These are phyloP conservation scores for Diarsia rubi DNA, from an alignment of 2,888 invertebrate species.

Conservation along the genomic window DNA sequence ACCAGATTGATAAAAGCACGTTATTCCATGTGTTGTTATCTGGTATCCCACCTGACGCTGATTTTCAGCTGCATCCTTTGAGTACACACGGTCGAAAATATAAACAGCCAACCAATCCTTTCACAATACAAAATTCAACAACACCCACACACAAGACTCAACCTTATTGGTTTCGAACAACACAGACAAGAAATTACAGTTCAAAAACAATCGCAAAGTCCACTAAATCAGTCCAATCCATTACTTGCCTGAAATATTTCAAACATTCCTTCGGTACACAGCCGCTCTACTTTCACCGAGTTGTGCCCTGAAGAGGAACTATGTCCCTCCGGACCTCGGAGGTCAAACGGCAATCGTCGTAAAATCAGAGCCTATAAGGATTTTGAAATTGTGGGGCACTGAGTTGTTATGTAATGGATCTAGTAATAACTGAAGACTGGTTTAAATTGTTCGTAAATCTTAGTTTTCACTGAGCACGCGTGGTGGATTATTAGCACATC, in stretches of 20 bases:
- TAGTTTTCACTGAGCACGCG: too few relatives aligned
- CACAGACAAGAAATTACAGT: not conserved
- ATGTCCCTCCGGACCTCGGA: conserved; percentile 12
- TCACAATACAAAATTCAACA: not conserved
- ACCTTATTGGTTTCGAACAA: not conserved
- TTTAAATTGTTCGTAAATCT: too few relatives aligned
- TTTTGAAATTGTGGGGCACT: not conserved
- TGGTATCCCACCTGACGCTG: too few relatives aligned
- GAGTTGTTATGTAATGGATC: conserved; percentile 4
- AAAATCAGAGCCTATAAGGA: conserved; percentile 19
- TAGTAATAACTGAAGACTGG: not conserved
- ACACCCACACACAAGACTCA: not conserved
- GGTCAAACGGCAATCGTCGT: conserved; percentile 35
- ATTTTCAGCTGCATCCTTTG: too few relatives aligned
- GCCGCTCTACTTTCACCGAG: conserved; percentile 21
- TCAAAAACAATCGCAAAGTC: conserved; percentile 27
- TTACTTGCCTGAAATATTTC: conserved; percentile 36
- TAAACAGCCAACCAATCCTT: not conserved
- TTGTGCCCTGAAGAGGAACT: conserved; percentile 26
- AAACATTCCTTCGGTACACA: conserved; percentile 36
- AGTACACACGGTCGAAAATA: too few relatives aligned
- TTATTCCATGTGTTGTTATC: too few relatives aligned
- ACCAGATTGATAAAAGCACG: too few relatives aligned
- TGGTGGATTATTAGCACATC: too few relatives aligned
- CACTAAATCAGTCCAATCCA: conserved; percentile 40